phyloP scores from a whole-genome alignment of 1,140 invertebrate genomes.

The Lepidurus apus region DNA sequence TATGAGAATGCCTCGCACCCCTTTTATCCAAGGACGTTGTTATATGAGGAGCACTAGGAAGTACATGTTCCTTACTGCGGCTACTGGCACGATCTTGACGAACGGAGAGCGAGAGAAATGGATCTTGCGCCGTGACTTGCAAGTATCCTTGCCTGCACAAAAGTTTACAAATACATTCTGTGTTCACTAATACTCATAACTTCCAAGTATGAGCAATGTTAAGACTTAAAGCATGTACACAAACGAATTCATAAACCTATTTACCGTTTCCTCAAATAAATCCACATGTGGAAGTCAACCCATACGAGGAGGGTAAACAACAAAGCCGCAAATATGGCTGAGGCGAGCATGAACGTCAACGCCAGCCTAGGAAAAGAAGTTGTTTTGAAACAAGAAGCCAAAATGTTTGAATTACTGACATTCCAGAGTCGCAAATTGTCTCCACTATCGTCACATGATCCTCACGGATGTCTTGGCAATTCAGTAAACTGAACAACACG shows the following conservation, averaged over 20 bases:
- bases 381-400: conserved; percentile 24
- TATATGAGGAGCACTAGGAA: conserved; percentile 32
- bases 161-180: conserved; percentile 14
- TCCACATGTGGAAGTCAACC: conserved; percentile 92
- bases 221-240: neutral
- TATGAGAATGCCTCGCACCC: conserved; percentile 51
- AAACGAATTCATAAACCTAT: conserved; percentile 17
- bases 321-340: conserved; percentile 73
- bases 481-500: conserved; percentile 61
- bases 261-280: conserved; percentile 85
- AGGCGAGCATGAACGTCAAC: conserved; percentile 73
- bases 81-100: conserved; percentile 36
- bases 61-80: conserved; percentile 32
- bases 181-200: no score
- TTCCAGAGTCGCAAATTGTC: conserved; percentile 70
- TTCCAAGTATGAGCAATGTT: no score
- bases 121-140: conserved; percentile 66
- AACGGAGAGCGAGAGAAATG: conserved; percentile 53
- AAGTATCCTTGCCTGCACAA: conserved; percentile 61
- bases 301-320: conserved; percentile 86
- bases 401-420: conserved; percentile 50
- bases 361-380: conserved; percentile 53
- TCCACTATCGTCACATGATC: conserved; percentile 69
- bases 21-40: conserved; percentile 45
- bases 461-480: conserved; percentile 70